A percentile compares a stretch with the other conserved stretches of the same genome.
These are phyloP conservation scores for Eira barbara DNA, from an alignment of 2,113 vertebrate species.

Conservation along the genomic window DNA sequence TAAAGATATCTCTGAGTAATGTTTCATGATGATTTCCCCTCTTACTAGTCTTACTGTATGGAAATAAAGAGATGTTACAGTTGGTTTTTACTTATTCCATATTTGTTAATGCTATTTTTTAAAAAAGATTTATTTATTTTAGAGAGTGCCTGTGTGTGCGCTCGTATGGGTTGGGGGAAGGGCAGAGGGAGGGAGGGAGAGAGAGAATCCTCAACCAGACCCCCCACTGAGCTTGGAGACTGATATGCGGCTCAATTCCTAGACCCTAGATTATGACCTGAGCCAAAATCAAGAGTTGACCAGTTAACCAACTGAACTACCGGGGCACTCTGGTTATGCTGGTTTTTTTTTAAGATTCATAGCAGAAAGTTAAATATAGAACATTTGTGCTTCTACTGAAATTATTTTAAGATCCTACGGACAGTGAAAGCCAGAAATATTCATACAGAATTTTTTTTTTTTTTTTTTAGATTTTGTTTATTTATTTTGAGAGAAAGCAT, in stretches of 20 bases:
- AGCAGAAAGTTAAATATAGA: constrained; percentile 13
- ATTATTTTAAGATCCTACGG: background rate
- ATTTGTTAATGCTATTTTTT: background rate
- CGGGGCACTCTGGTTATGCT: background rate
- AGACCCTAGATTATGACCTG: background rate
- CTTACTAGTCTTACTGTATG: background rate
- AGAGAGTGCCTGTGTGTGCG: background rate
- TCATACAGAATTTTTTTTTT: background rate
- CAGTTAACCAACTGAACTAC: background rate
- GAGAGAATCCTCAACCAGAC: background rate
- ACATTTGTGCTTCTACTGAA: background rate
- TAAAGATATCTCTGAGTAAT: background rate
- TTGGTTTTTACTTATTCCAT: background rate
- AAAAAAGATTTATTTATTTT: background rate
- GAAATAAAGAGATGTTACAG: constrained; percentile 21
- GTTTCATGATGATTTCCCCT: background rate
- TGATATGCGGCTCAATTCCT: background rate
- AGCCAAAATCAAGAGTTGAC: background rate
- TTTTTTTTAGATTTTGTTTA: too few species aligned
- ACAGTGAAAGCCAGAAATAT: constrained; percentile 10
- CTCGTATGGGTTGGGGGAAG: background rate
- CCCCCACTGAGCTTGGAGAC: background rate
- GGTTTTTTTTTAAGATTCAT: background rate
- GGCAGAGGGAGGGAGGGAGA: background rate
- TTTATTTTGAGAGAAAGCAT: background rate